phyloP scores from a whole-genome alignment of 1,140 invertebrate species.

The Schlechtendalia chinensis region DNA sequence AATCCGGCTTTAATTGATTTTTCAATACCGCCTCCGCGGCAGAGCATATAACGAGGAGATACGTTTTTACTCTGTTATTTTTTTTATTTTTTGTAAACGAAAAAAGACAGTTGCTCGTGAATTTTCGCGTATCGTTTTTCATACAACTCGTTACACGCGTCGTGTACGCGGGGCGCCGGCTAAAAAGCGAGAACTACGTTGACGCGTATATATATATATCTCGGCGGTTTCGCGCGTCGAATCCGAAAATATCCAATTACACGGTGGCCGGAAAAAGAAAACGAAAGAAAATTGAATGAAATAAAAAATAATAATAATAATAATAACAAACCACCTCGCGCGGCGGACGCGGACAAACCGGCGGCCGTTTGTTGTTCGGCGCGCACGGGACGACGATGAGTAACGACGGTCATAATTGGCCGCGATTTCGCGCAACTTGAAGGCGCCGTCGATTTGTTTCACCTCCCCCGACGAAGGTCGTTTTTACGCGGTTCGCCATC shows the following conservation, averaged over 20 bases:
- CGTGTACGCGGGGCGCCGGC: too few species aligned
- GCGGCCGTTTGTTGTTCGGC: background rate
- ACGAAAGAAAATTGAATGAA: background rate
- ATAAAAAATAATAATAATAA: background rate
- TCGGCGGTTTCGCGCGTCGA: background rate
- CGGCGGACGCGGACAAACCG: too few species aligned
- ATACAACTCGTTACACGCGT: background rate
- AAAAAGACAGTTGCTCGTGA: too few species aligned
- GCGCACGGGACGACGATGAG: slow-evolving; percentile 15
- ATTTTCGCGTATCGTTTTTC: too few species aligned
- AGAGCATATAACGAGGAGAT: background rate
- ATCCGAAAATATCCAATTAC: slow-evolving; percentile 37
- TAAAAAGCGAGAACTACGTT: background rate
- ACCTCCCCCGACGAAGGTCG: background rate
- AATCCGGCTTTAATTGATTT: background rate
- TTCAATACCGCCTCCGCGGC: background rate
- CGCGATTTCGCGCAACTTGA: slow-evolving; percentile 7
- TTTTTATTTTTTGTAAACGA: too few species aligned
- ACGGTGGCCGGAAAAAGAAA: slow-evolving; percentile 10
- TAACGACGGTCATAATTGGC: slow-evolving; percentile 35
- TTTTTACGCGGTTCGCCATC: slow-evolving; percentile 2
- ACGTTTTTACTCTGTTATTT: slow-evolving; percentile 1
- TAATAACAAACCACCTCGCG: slow-evolving; percentile 1
- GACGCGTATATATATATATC: background rate
- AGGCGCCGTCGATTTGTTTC: slow-evolving; percentile 32